Base-by-base conservation (phyloP, 2,113 vertebrate genomes). In the Pygoscelis antarcticus region DNA sequence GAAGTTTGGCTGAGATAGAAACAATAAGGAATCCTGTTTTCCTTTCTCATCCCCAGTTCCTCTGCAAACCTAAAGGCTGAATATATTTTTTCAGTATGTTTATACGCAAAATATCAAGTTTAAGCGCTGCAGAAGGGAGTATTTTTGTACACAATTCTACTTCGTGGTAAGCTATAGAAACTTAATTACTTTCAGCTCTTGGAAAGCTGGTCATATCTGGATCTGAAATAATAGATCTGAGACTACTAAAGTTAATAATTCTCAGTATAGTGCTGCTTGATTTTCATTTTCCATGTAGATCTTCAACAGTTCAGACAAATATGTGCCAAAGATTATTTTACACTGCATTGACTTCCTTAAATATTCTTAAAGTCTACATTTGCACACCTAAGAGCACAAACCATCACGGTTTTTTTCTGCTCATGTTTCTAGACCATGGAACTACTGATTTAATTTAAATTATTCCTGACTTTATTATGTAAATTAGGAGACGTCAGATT, bases 181-280 rank as follows among this genome's bases (percentile, higher is more conserved):
- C 6, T 40, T 62, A 90, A 93, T 92, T 77, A 57, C 55, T 97
- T 95, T 62, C 64, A 88, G 81, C 26, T 85, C 32, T 86, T 74
- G 82, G 38, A 92, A 97, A 64, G 29, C 80, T 96, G 79, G 54
- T 96, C 79, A 65, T 69, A 78, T 87, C 82, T 93, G 83, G 66
- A 93, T 93, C 79, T 95, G 83, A 92, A 97, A 96, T 83, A 97
- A 90, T 49, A 87, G 29, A 65, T 65, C 21, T 80, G 71, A 93
- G 38, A 94, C 92, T 90, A 60, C 70, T 95, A 75, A 88, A 84
- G 42, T 77, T 87, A 96, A 75, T 38, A 93, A 83, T 95, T 88
- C 85, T 96, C 68, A 74, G 29, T 84, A 96, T 87, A 96, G 80
- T 47, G 49, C 30, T 49, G 46, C 61, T 94, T 95, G 93, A 84